phyloP scores from a whole-genome alignment of 2,888 invertebrate genomes.

The Cephus rjabovi region DNA sequence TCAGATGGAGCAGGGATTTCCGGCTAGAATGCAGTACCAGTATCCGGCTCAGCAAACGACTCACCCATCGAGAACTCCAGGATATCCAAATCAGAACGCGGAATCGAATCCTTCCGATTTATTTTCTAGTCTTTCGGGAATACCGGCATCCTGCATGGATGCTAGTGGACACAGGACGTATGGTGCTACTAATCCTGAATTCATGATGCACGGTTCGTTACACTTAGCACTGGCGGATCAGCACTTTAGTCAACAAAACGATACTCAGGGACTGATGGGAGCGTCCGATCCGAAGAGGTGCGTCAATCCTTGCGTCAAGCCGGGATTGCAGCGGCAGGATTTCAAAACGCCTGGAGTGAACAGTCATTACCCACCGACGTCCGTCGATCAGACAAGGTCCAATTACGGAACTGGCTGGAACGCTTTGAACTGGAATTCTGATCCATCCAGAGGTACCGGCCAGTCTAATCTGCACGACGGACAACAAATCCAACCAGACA shows the following conservation, averaged over 20 bases:
- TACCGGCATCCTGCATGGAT: constrained; percentile 28
- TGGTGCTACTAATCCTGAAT: constrained; percentile 26
- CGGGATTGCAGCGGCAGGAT: constrained; percentile 37
- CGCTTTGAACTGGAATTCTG: constrained; percentile 41
- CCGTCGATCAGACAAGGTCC: constrained; percentile 36
- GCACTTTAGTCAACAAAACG: constrained; percentile 20
- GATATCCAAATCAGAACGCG: constrained; percentile 22
- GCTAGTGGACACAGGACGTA: constrained; percentile 23
- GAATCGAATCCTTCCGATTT: constrained; percentile 26
- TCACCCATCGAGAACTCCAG: constrained; percentile 30
- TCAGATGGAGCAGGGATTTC: constrained; percentile 38
- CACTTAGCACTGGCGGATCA: constrained; percentile 21
- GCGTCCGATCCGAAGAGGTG: constrained; percentile 37
- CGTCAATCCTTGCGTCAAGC: constrained; percentile 17
- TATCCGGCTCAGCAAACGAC: constrained; percentile 37
- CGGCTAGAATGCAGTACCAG: constrained; percentile 32
- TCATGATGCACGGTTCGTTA: constrained; percentile 21
- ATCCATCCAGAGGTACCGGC: constrained; percentile 31
- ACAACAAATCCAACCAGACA: constrained; percentile 26
- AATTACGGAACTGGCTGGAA: constrained; percentile 45
- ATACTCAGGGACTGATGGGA: constrained; percentile 29
- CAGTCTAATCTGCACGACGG: constrained; percentile 25
- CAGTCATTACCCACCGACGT: constrained; percentile 36
- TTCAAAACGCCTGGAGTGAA: constrained; percentile 28
- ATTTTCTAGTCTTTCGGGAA: constrained; percentile 17